phyloP scores from a whole-genome alignment of 2,888 invertebrate genomes.

The Phlogophora meticulosa region DNA sequence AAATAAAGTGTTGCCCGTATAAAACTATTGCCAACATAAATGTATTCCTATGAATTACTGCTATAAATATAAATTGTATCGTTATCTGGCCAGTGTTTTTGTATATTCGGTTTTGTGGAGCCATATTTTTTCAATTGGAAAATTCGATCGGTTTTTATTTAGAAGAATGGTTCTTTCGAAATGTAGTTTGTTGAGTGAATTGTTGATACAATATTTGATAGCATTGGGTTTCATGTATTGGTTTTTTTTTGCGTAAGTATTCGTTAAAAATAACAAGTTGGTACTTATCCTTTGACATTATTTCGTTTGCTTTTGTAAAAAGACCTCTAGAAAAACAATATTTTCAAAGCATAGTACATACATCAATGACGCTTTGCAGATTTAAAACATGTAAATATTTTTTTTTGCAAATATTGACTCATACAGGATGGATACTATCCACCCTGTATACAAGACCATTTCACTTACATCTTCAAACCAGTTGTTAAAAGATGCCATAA shows the following conservation, averaged over 20 bases:
- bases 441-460: background rate
- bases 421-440: too few species aligned
- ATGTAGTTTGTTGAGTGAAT: slow-evolving; percentile 19
- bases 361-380: background rate
- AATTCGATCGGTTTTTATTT: slow-evolving; percentile 30
- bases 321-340: background rate
- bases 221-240: background rate
- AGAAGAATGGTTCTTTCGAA: slow-evolving; percentile 28
- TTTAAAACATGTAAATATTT: background rate
- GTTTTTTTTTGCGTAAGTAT: background rate
- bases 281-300: background rate
- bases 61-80: slow-evolving; percentile 61
- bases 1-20: slow-evolving; percentile 64
- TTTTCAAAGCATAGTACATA: too few species aligned
- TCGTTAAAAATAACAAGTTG: background rate
- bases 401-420: background rate
- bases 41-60: slow-evolving; percentile 48
- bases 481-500: background rate
- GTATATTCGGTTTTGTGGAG: slow-evolving; percentile 30
- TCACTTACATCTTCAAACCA: background rate
- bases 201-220: background rate
- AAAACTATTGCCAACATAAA: slow-evolving; percentile 61
- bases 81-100: slow-evolving; percentile 38
- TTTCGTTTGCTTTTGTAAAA: background rate
- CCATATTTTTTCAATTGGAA: slow-evolving; percentile 57